phyloP scores from a whole-genome alignment of 2,888 invertebrate species.

The Vannuccia rotundouncinata region DNA sequence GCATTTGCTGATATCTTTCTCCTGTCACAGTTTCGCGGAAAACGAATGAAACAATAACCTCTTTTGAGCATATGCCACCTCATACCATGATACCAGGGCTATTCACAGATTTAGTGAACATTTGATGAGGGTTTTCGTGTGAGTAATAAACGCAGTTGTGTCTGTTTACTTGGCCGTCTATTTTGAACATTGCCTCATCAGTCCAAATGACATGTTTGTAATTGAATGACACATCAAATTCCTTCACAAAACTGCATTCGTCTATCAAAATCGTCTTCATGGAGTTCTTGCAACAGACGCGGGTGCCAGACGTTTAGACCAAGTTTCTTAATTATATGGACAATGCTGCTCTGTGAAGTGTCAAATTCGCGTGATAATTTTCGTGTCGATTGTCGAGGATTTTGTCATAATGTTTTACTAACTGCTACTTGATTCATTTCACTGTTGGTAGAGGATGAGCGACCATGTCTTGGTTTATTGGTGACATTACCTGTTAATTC shows the following conservation, averaged over 20 bases:
- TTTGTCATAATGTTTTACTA: background rate
- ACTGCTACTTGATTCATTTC: background rate
- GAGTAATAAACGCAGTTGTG: slow-evolving; percentile 28
- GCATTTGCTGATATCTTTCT: slow-evolving; percentile 12
- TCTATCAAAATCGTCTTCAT: background rate
- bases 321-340: slow-evolving; percentile 21
- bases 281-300: slow-evolving; percentile 7
- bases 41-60: slow-evolving; percentile 18
- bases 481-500: background rate
- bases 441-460: background rate
- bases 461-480: background rate
- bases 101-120: slow-evolving; percentile 13
- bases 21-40: slow-evolving; percentile 17
- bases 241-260: slow-evolving; percentile 29
- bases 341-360: slow-evolving; percentile 18
- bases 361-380: background rate
- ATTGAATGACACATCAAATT: slow-evolving; percentile 17
- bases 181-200: slow-evolving; percentile 33
- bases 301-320: slow-evolving; percentile 5
- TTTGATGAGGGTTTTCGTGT: slow-evolving; percentile 14
- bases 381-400: background rate
- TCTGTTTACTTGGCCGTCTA: slow-evolving; percentile 34
- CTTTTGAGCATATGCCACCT: slow-evolving; percentile 1
- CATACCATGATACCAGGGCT: slow-evolving; percentile 31
- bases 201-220: slow-evolving; percentile 29